These are phyloP conservation scores for Tachystola acroxantha DNA, from an alignment of 2,888 invertebrate species.

Conservation along the genomic window DNA sequence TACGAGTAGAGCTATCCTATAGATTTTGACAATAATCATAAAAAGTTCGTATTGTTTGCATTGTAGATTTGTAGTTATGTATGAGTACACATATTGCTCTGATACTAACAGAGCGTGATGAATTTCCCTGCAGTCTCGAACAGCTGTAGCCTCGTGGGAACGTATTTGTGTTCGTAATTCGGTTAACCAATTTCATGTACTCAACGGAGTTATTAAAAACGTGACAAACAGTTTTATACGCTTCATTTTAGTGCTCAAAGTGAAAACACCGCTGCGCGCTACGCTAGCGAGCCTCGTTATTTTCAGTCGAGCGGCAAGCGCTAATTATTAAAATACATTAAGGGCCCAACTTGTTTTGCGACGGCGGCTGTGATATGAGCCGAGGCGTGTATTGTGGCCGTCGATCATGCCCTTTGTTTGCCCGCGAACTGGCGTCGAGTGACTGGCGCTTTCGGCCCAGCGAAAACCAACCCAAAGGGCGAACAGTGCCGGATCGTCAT, in stretches of 20 bases:
- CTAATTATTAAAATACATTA: slow-evolving; percentile 74
- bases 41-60: no score
- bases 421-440: slow-evolving; percentile 49
- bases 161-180: background rate
- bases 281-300: slow-evolving; percentile 9
- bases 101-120: slow-evolving; percentile 1
- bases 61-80: no score
- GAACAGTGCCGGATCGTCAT: slow-evolving; percentile 66
- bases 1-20: no score
- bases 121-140: background rate
- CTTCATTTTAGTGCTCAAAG: background rate
- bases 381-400: slow-evolving; percentile 41
- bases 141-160: background rate
- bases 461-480: slow-evolving; percentile 56
- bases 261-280: background rate
- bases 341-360: slow-evolving; percentile 54
- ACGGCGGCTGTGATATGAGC: slow-evolving; percentile 17
- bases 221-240: background rate
- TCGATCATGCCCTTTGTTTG: slow-evolving; percentile 59
- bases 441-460: slow-evolving; percentile 51
- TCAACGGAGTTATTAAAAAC: background rate
- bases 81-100: background rate
- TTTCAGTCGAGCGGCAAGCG: slow-evolving; percentile 27
- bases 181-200: background rate
- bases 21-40: no score